phyloP scores from a whole-genome alignment of 2,888 invertebrate species.

The Sympetrum striolatum region DNA sequence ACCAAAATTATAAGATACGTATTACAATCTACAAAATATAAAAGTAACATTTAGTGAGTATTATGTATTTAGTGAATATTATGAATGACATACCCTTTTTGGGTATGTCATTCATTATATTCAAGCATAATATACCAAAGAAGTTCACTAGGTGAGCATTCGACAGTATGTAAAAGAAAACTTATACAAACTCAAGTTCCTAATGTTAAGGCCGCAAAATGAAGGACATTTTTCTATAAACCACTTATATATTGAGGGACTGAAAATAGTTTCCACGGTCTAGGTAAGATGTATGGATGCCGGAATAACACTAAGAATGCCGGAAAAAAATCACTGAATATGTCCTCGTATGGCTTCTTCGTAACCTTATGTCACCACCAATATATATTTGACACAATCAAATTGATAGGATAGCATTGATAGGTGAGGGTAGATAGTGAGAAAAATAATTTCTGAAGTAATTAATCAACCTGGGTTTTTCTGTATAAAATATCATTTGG shows the following conservation, averaged over 20 bases:
- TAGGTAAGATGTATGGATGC: background rate
- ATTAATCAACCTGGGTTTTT: background rate
- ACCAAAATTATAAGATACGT: too few relatives aligned
- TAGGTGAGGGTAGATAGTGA: too few relatives aligned
- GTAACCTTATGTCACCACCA: background rate
- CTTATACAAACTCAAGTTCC: background rate
- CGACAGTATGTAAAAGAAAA: background rate
- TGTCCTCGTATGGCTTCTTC: background rate
- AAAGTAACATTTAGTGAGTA: too few relatives aligned
- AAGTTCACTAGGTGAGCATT: too few relatives aligned
- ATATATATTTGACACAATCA: background rate
- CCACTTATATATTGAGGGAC: background rate
- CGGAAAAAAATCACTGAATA: background rate
- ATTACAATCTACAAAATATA: too few relatives aligned
- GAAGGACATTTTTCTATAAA: background rate
- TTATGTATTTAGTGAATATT: background rate
- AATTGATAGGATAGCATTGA: background rate
- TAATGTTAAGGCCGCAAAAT: background rate
- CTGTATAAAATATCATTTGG: background rate
- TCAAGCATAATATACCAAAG: too few relatives aligned
- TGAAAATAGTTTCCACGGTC: background rate
- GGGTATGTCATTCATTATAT: background rate
- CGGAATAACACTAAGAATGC: background rate
- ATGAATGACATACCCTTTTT: fast-evolving
- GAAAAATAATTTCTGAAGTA: background rate